Base-by-base conservation (phyloP, 2,113 vertebrate genomes). In the Hemichromis elongatus region DNA sequence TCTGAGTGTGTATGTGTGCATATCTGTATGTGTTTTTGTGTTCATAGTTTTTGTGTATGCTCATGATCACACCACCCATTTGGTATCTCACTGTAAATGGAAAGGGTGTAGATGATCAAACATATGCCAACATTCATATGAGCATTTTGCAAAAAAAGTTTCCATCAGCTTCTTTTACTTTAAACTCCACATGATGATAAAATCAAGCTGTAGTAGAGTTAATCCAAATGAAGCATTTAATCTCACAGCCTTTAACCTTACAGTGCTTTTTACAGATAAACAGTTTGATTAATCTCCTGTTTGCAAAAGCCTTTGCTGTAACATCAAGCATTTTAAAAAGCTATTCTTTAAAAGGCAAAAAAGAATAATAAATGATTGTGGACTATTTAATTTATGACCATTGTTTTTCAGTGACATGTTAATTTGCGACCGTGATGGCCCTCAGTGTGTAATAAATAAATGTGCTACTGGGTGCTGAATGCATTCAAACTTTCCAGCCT, bases 101-200 rank as follows among this genome's bases (percentile, higher is more conserved):
- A 87, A 35, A 77, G 90, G 83, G 77, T 7, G 26, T 70, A 52
- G 21, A 57, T 70, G 85, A 81, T 81, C 59, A 73, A 10, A 84
- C 88, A 78, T 84, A 4, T 68, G 84, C 90, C 75, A 88, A 90
- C 35, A 90, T 86, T 83, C 4, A 82, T n/a, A 33, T 33, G 37
- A 68, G 26, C 33, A 54, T 61, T 84, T 54, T 42, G 57, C 28
- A 61, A 85, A 89, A 35, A 40, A 2, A 50, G 28, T 42, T 82
- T 56, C 75, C 28, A 63, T 77, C 21, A 7, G 19, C 21, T 9
- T 26, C 35, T 16, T 66, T 80, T 14, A 2, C 45, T 37, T 21
- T 6, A 54, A 12, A 81, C 7, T 33, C 12, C 8, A 59, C 24
- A 54, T 45, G 18, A 80, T 35, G 59, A 21, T 37, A 21, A 83